Base-by-base conservation (phyloP, 2,797 vertebrate species). In the Coranthus polyacanthus region DNA sequence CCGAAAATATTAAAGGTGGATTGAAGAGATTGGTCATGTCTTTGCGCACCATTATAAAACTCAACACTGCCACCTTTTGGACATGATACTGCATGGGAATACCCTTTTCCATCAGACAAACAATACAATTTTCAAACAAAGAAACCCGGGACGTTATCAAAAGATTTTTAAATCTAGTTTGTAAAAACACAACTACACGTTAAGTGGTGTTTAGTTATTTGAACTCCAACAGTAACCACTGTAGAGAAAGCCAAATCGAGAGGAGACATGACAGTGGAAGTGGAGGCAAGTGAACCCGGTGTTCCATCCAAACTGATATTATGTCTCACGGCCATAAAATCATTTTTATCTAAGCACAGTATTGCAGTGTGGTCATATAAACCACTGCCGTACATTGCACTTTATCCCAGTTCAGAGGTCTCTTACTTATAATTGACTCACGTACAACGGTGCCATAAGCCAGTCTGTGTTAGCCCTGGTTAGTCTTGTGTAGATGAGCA, bases 21-120 rank as follows among this genome's bases (percentile, higher is more conserved):
- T 45, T 56, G 58, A 34, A 32, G 43, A 41, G 62, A 54, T 57
- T n/a, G 24, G 39, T 60, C 50, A 17, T 52, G 54, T 24, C 36
- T 58, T 46, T 20, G 26, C 29, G 43, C 63, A 68, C 10, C 58
- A 75, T 85, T 85, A 13, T 68, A 71, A 95, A 96, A 95, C 95
- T 95, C 96, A 95, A 98, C 95, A 97, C 95, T 96, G 96, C 96
- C 97, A 96, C 95, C 96, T 97, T 95, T 96, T 96, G 97, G 94
- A 88, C 68, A 83, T 78, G 83, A 54, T 11, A 0, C 21, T 9
- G 47, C 64, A 89, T 54, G 57, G 52, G 37, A 43, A 43, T 70
- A 15, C 32, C 49, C 36, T 32, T 58, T 15, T 52, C 41, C 58
- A 44, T 10, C 43, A 47, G 12, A 24, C 0, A 26, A 24, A 16